Evolutionary conservation across 2,113 vertebrate genomes (phyloP).

Genomic region (Siniperca chuatsi): DNA sequence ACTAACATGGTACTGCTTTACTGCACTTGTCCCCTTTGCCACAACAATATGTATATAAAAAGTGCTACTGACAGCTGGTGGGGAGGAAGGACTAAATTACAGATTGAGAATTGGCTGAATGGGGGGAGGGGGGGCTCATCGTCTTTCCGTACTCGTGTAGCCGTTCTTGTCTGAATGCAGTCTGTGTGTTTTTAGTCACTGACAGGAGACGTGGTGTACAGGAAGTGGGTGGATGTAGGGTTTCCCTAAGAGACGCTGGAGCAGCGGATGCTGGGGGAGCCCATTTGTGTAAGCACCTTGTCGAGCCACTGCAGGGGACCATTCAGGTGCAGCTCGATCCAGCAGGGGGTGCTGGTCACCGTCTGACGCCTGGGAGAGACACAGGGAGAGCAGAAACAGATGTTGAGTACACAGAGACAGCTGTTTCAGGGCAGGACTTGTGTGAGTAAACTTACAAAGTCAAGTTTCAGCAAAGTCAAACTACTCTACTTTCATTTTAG

Average conservation of each 20-base stretch:
- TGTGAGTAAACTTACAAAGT: conserved; percentile 26
- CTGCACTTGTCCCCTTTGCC: conserved; percentile 76
- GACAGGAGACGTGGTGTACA: conserved; percentile 31
- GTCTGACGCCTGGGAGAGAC: conserved; percentile 91
- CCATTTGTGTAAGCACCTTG: conserved; percentile 99
- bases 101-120: conserved; percentile 45
- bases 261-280: conserved; percentile 95
- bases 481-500: conserved; percentile 11
- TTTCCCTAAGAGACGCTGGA: conserved; percentile 95
- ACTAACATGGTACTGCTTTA: conserved; percentile 66
- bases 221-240: conserved; percentile 29
- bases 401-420: conserved; percentile 6
- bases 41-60: conserved; percentile 75
- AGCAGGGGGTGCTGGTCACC: conserved; percentile 99
- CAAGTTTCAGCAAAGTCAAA: conserved; percentile 23
- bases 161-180: conserved; percentile 38
- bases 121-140: neutral
- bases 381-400: conserved; percentile 30
- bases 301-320: conserved; percentile 98
- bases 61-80: conserved; percentile 80
- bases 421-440: neutral
- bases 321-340: conserved; percentile 99
- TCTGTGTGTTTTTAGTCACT: conserved; percentile 60
- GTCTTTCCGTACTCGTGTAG: conserved; percentile 32
- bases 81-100: conserved; percentile 45